phyloP scores from a whole-genome alignment of 1,140 invertebrate species.

The Eufriesea mexicana region DNA sequence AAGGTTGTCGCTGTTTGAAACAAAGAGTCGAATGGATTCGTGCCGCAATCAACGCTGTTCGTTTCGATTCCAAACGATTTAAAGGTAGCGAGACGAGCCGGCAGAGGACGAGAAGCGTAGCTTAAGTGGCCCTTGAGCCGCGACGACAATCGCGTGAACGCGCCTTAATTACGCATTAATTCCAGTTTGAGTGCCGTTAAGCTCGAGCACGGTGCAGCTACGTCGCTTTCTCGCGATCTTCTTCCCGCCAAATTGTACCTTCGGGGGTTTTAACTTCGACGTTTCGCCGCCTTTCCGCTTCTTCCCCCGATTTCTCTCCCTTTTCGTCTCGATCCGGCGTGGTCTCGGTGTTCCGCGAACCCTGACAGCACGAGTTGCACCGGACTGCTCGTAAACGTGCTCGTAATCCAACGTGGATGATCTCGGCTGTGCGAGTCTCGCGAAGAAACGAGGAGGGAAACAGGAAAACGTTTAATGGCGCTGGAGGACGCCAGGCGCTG shows the following conservation, averaged over 20 bases:
- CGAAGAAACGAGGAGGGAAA: constrained; percentile 39
- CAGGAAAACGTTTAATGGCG: constrained; percentile 45
- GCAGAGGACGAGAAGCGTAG: constrained; percentile 13
- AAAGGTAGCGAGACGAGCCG: constrained; percentile 23
- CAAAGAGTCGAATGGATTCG: constrained; percentile 7
- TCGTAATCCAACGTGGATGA: constrained; percentile 48
- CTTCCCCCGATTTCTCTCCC: neutral
- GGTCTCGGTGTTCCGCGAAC: constrained; percentile 1
- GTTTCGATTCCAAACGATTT: constrained; percentile 57
- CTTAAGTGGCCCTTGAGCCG: constrained; percentile 61
- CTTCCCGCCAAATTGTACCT: constrained; percentile 71
- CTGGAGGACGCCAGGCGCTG: neutral
- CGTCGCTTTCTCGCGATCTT: constrained; percentile 51
- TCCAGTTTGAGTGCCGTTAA: constrained; percentile 69
- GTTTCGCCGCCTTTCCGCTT: constrained; percentile 11
- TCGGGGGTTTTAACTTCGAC: constrained; percentile 65
- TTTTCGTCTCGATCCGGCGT: neutral
- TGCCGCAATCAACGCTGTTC: constrained; percentile 40
- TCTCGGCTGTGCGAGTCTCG: constrained; percentile 8
- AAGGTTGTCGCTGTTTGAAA: neutral
- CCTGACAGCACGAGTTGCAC: neutral
- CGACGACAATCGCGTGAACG: constrained; percentile 65
- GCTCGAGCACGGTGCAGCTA: constrained; percentile 53
- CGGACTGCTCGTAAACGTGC: constrained; percentile 37
- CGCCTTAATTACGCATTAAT: constrained; percentile 75